These are phyloP conservation scores for Eunapius fragilis DNA, from an alignment of 37 sponge, comb jelly and placozoan genomes.

Conservation along the genomic window DNA sequence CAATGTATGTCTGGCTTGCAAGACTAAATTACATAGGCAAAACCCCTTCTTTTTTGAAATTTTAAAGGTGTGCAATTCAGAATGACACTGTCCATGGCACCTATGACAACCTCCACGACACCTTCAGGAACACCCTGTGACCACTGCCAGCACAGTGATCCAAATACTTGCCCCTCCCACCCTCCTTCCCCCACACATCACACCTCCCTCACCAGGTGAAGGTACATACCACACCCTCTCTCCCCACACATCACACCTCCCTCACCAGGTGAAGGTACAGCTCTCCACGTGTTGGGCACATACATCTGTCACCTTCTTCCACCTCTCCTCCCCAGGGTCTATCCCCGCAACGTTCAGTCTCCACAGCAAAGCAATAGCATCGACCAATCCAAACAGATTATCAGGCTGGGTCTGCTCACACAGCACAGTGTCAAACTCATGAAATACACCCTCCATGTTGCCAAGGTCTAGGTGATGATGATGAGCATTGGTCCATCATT, in stretches of 20 bases:
- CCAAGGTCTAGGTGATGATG: constrained; percentile 29
- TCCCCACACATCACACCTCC: neutral
- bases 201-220: too few relatives aligned
- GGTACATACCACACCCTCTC: neutral
- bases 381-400: constrained; percentile 52
- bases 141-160: too few relatives aligned
- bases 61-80: too few relatives aligned
- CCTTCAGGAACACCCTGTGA: too few relatives aligned
- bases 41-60: too few relatives aligned
- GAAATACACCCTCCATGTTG: constrained; percentile 31
- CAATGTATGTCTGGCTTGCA: too few relatives aligned
- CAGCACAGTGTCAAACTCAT: constrained; percentile 62
- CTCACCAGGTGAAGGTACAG: constrained; percentile 45
- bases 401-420: constrained; percentile 22
- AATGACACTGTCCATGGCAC: too few relatives aligned
- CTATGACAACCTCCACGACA: too few relatives aligned
- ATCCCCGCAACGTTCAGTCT: constrained; percentile 61
- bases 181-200: too few relatives aligned
- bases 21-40: too few relatives aligned
- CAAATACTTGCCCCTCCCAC: too few relatives aligned
- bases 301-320: constrained; percentile 38
- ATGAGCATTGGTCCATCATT: too few relatives aligned
- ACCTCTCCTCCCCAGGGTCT: constrained; percentile 59
- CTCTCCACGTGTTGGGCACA: constrained; percentile 11
- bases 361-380: constrained; percentile 83